Conservation (phyloP, 2,888 invertebrate genomes). For the Dryomyza anilis region DNA sequence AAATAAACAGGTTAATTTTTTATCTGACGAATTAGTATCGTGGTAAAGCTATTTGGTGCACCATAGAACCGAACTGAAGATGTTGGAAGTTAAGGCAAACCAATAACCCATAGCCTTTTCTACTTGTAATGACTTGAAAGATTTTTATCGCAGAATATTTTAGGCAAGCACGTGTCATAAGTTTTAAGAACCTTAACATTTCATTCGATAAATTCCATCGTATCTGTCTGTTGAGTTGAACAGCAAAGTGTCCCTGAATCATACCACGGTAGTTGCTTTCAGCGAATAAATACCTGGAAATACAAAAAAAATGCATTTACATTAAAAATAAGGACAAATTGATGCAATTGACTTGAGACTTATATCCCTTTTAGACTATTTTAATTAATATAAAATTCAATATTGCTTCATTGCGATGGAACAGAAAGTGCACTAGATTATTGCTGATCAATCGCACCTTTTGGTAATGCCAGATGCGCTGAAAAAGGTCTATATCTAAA, state of each 20-base stretch:
- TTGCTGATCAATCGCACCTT: conserved; percentile 78
- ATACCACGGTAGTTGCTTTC: too few species aligned
- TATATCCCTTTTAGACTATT: conserved; percentile 76
- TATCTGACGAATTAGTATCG: conserved; percentile 18
- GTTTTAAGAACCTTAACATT: too few species aligned
- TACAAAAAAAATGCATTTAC: too few species aligned
- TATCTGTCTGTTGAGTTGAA: too few species aligned
- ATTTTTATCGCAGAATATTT: not conserved
- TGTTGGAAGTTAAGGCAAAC: not conserved
- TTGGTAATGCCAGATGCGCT: conserved; percentile 81
- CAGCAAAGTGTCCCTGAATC: too few species aligned
- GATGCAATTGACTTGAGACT: not conserved
- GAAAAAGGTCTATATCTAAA: conserved; percentile 77
- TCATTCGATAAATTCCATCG: too few species aligned
- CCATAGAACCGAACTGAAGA: not conserved
- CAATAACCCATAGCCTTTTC: conserved; percentile 4
- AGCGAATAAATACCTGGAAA: too few species aligned
- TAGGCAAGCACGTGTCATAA: not conserved
- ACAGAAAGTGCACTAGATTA: conserved; percentile 77
- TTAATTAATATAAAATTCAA: conserved; percentile 84
- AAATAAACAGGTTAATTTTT: conserved; percentile 19
- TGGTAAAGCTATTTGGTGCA: not conserved
- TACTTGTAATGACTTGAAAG: conserved; percentile 2
- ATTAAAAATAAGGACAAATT: not conserved
- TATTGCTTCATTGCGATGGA: conserved; percentile 73